phyloP scores from a whole-genome alignment of 2,113 vertebrate genomes.

The Monopterus albus region DNA sequence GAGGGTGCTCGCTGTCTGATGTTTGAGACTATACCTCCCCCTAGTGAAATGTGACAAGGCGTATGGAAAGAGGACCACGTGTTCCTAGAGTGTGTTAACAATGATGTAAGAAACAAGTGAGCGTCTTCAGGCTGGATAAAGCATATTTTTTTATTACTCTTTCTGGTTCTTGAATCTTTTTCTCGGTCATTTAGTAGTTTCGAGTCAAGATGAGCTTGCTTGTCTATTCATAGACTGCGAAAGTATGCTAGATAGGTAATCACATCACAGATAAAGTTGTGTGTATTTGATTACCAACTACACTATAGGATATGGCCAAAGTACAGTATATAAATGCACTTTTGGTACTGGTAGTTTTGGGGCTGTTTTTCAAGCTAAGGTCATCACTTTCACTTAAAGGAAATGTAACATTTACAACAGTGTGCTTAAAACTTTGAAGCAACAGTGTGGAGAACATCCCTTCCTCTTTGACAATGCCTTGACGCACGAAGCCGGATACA shows the following conservation, averaged over 20 bases:
- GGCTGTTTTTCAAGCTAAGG: not conserved
- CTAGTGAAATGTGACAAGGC: conserved; percentile 38
- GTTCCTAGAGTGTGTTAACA: not conserved
- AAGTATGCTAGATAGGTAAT: conserved; percentile 7
- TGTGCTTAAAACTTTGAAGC: not conserved
- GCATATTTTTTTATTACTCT: not conserved
- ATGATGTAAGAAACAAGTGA: not conserved
- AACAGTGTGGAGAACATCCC: no score
- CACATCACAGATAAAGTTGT: not conserved
- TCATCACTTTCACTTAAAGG: not conserved
- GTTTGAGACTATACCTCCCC: conserved; percentile 48
- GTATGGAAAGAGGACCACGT: not conserved
- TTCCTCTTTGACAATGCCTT: no score
- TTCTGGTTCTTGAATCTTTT: not conserved
- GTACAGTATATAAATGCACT: not conserved
- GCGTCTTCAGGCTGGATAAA: not conserved
- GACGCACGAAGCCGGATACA: no score
- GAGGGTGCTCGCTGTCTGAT: not conserved
- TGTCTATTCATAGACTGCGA: conserved; percentile 22
- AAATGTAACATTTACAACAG: not conserved
- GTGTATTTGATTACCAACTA: not conserved
- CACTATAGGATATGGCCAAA: not conserved
- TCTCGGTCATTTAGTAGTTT: not conserved
- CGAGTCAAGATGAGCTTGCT: conserved; percentile 21
- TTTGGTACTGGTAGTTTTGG: not conserved